These are phyloP conservation scores for Hylomyscus alleni DNA, from an alignment of 2,797 vertebrate species.

Conservation along the genomic window DNA sequence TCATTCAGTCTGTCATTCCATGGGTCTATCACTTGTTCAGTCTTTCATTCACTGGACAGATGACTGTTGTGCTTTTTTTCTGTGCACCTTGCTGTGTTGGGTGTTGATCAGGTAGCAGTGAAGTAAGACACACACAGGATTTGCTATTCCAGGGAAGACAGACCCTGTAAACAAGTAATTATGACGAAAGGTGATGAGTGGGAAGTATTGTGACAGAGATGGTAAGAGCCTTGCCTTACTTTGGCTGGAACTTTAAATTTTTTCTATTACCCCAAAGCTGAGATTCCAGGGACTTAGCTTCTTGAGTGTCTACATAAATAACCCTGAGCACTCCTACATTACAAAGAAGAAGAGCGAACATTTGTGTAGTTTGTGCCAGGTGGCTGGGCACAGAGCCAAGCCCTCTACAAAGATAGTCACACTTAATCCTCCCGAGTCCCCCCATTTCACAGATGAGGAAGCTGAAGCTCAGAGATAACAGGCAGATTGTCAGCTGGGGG, in stretches of 20 bases:
- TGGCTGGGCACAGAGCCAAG: conserved; percentile 30
- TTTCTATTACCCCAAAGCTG: conserved; percentile 55
- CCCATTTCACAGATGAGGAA: conserved; percentile 56
- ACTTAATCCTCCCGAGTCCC: conserved; percentile 40
- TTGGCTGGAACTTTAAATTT: conserved; percentile 34
- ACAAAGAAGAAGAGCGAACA: conserved; percentile 48
- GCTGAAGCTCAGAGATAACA: background rate
- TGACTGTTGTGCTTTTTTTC: background rate
- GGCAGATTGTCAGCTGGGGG: background rate
- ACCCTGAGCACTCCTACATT: background rate
- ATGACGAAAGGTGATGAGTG: background rate
- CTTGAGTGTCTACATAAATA: conserved; percentile 50
- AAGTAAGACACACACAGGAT: background rate
- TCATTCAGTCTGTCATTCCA: background rate
- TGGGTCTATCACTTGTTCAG: background rate
- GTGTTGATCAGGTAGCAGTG: background rate
- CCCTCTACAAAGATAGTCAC: conserved; percentile 31
- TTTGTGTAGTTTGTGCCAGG: conserved; percentile 21
- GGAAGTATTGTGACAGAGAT: background rate
- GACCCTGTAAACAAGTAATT: conserved; percentile 24
- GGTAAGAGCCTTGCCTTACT: background rate
- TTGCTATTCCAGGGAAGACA: background rate
- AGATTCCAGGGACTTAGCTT: conserved; percentile 66
- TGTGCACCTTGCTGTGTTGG: background rate
- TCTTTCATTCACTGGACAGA: background rate